A percentile compares a stretch with the other conserved stretches of the same genome.
phyloP scores from a whole-genome alignment of 2,888 invertebrate genomes.

The Conus canariensis region DNA sequence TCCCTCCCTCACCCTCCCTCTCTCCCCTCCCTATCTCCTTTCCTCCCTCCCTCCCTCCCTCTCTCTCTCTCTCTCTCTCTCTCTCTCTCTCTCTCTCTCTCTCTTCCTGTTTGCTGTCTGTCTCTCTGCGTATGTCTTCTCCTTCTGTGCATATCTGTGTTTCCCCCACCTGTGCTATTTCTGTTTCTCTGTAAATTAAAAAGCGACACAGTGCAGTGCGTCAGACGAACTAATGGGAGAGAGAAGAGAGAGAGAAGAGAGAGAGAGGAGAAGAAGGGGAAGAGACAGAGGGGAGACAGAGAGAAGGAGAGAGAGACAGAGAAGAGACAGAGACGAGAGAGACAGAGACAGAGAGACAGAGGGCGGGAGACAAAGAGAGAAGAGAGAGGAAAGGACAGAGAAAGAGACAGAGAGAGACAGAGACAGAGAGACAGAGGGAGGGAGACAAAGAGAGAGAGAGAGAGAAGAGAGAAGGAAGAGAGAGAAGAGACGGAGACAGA shows the following conservation, averaged over 20 bases:
- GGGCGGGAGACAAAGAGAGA: neutral
- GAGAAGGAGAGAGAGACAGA: too few relatives aligned
- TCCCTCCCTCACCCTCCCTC: too few relatives aligned
- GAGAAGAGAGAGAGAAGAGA: neutral
- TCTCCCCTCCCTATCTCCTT: too few relatives aligned
- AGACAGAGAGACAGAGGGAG: neutral
- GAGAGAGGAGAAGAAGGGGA: neutral
- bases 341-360: too few relatives aligned
- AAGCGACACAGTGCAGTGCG: too few relatives aligned
- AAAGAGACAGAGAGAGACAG: neutral
- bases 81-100: too few relatives aligned
- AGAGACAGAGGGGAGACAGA: neutral
- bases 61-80: too few relatives aligned
- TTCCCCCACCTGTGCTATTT: neutral
- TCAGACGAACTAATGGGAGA: neutral
- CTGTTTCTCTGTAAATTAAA: neutral
- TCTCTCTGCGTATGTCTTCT: too few relatives aligned
- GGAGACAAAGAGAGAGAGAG: neutral
- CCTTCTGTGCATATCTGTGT: too few relatives aligned
- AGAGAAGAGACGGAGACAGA: neutral
- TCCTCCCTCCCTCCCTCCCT: too few relatives aligned
- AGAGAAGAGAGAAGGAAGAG: neutral
- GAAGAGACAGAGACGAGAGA: too few relatives aligned
- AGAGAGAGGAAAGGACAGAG: neutral
- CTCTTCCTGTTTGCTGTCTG: too few relatives aligned